Evolutionary conservation across 1,140 invertebrate species (phyloP), one percentile per base, ranked within the genome.

Genomic region (Drosophila obscura): DNA sequence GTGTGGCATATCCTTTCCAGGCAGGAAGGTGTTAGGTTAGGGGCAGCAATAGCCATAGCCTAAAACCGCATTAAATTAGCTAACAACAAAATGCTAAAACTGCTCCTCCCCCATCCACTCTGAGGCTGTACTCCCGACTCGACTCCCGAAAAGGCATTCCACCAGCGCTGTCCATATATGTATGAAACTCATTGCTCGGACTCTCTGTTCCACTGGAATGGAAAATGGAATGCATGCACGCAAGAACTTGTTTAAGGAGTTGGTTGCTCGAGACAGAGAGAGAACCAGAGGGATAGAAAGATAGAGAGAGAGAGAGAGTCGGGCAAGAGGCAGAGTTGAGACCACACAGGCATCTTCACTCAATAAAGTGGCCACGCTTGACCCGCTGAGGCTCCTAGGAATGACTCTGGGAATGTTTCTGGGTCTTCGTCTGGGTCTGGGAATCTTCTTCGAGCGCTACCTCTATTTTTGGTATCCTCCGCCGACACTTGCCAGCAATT

Each of bases 311-410:
- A 58, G 11, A 5, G 53, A 49, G 16, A 61, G 26, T 11, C 24
- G 43, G 43, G 16, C 31, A 35, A 35, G 45, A 53, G 16, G 26
- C 28, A 45, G 65, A 81, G 78, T 75, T 64, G 61, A 66, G 73
- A 81, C 79, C 78, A 81, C 80, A 85, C 69, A 85, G 63, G 74
- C 65, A 75, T 73, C 58, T 73, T 53, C 39, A 51, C 28, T 59
- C 53, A 48, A 74, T 75, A 74, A 75, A 75, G 72, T 75, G 71
- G 61, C 72, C 72, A 73, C 60, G 72, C 55, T 75, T 75, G 61
- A 75, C 71, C 72, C 66, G 72, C 62, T 55, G 62, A 31, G 39
- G 44, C 73, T 58, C 44, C 68, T 44, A 69, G 45, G 58, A 62
- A 62, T 55, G 71, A 16, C 51, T 16, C 46, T 73, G 69, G 55